Evolutionary conservation across 2,797 vertebrate genomes (phyloP).

Genomic region (Tarsius wallacei): DNA sequence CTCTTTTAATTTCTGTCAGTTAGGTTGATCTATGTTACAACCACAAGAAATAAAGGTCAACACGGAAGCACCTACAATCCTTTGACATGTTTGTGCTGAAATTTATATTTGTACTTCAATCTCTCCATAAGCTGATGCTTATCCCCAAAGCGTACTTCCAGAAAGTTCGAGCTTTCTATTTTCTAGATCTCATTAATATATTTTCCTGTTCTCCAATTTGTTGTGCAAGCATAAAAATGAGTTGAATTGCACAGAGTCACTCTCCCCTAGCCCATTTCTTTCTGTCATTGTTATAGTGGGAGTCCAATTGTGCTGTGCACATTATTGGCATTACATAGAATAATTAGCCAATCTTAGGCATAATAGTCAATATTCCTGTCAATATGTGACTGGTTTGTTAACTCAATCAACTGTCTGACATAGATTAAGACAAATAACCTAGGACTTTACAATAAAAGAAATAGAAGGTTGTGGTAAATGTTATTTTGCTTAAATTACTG

Average conservation of each 20-base stretch:
- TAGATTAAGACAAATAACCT: constrained; percentile 59
- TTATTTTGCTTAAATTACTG: constrained; percentile 46
- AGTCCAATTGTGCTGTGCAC: background rate
- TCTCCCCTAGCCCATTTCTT: background rate
- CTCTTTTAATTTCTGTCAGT: constrained; percentile 59
- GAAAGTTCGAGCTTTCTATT: constrained; percentile 50
- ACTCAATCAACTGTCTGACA: constrained; percentile 51
- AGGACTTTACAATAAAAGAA: constrained; percentile 28
- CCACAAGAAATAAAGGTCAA: constrained; percentile 61
- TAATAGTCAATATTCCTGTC: constrained; percentile 59
- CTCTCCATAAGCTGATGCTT: constrained; percentile 48
- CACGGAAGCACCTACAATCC: background rate
- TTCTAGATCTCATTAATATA: constrained; percentile 50
- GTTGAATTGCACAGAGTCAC: background rate
- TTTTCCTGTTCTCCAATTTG: constrained; percentile 37
- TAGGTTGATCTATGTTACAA: constrained; percentile 55
- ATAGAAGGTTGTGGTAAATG: background rate
- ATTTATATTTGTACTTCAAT: constrained; percentile 2
- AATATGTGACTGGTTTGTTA: constrained; percentile 71
- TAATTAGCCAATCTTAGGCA: constrained; percentile 35
- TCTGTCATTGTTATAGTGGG: background rate
- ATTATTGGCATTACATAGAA: constrained; percentile 3
- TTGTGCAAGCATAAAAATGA: background rate
- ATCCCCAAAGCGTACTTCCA: constrained; percentile 53
- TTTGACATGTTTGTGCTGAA: constrained; percentile 58